These are phyloP conservation scores for Dasysyrphus tricinctus DNA, from an alignment of 2,888 invertebrate species.

Conservation along the genomic window DNA sequence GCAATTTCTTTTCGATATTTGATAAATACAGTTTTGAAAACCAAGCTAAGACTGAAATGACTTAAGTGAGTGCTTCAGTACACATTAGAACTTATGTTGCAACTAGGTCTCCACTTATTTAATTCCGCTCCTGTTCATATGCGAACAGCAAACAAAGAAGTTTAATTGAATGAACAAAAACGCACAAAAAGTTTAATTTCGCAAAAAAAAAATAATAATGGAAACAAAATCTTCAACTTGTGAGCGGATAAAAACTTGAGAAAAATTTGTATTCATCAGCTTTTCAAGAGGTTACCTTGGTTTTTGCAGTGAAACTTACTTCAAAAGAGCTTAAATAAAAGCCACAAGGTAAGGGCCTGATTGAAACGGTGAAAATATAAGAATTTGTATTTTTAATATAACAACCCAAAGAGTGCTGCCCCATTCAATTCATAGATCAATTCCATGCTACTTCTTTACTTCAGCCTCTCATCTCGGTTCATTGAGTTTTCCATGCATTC, in stretches of 20 bases:
- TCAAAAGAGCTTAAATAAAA: conserved; percentile 31
- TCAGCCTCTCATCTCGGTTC: conserved; percentile 56
- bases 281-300: conserved; percentile 12
- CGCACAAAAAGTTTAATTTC: conserved; percentile 54
- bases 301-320: conserved; percentile 30
- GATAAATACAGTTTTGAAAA: no score
- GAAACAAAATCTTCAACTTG: conserved; percentile 55
- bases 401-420: conserved; percentile 44
- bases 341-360: conserved; percentile 14
- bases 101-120: neutral
- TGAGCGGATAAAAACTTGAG: conserved; percentile 33
- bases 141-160: conserved; percentile 21
- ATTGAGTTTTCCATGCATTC: conserved; percentile 73
- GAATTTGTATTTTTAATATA: conserved; percentile 48
- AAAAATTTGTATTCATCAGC: conserved; percentile 49
- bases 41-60: no score
- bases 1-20: no score
- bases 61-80: no score
- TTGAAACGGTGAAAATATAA: conserved; percentile 21
- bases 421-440: conserved; percentile 42
- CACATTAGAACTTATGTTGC: neutral
- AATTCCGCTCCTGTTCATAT: neutral
- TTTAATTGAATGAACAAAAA: conserved; percentile 55
- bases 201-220: conserved; percentile 23
- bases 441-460: neutral